These are phyloP conservation scores for Herpailurus yagouaroundi DNA, from an alignment of 2,113 vertebrate species.

Conservation along the genomic window DNA sequence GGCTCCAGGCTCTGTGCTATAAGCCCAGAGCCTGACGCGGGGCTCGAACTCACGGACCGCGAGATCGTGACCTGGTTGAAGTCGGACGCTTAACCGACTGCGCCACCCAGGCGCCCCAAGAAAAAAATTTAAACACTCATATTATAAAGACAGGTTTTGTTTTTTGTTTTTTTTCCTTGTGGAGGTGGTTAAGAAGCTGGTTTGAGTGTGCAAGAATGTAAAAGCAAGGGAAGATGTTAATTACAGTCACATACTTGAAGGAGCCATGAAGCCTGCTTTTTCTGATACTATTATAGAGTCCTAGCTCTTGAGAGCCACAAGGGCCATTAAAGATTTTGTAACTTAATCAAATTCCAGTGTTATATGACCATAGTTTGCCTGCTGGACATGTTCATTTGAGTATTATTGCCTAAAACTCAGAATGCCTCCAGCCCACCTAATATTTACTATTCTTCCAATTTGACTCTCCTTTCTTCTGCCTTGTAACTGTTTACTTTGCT, in stretches of 20 bases:
- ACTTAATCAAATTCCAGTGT: background rate
- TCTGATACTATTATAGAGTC: background rate
- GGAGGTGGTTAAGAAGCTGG: background rate
- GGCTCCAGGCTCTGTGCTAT: too few relatives aligned
- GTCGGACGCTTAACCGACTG: too few relatives aligned
- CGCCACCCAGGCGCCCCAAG: too few relatives aligned
- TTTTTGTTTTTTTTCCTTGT: background rate
- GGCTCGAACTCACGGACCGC: too few relatives aligned
- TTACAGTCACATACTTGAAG: background rate
- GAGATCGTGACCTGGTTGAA: too few relatives aligned
- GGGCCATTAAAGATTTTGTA: background rate
- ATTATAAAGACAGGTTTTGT: background rate
- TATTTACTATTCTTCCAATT: background rate
- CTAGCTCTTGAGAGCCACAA: background rate
- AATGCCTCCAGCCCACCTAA: background rate
- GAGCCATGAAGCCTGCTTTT: background rate
- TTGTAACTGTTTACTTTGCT: background rate
- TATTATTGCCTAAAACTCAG: background rate
- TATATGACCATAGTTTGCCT: background rate
- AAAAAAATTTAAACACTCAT: background rate
- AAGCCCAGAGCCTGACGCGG: too few relatives aligned
- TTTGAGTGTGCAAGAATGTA: background rate
- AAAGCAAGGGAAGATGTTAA: background rate
- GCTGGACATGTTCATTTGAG: background rate
- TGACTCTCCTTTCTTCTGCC: background rate